phyloP scores from a whole-genome alignment of 2,888 invertebrate species.

The Ophion ellenae region DNA sequence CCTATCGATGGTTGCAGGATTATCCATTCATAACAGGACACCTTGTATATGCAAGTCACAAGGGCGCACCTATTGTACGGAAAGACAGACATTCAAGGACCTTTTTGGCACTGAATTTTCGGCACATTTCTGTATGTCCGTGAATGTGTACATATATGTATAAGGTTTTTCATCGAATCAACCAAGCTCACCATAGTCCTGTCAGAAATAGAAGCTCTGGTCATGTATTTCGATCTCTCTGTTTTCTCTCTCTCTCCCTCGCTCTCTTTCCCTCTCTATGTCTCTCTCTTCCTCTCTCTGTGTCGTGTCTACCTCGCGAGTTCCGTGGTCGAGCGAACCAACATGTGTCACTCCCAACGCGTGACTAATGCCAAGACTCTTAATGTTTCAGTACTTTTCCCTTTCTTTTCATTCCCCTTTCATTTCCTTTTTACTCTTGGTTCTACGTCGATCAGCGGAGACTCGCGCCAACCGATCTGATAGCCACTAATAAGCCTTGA shows the following conservation, averaged over 20 bases:
- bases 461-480: slow-evolving; percentile 34
- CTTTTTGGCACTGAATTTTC: neutral
- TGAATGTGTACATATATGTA: neutral
- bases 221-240: slow-evolving; percentile 25
- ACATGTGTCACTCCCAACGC: slow-evolving; percentile 54
- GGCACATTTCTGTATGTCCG: neutral
- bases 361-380: slow-evolving; percentile 56
- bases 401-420: neutral
- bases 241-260: slow-evolving; percentile 16
- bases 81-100: neutral
- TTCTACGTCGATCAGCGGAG: slow-evolving; percentile 25
- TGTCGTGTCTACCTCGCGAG: slow-evolving; percentile 16
- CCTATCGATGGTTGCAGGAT: no score
- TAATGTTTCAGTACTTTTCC: slow-evolving; percentile 28
- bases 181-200: slow-evolving; percentile 38
- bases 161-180: slow-evolving; percentile 55
- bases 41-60: neutral
- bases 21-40: no score
- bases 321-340: slow-evolving; percentile 48
- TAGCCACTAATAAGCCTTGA: slow-evolving; percentile 38
- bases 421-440: slow-evolving; percentile 9
- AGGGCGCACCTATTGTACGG: neutral
- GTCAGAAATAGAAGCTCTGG: slow-evolving; percentile 60
- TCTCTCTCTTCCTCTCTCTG: slow-evolving; percentile 9
- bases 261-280: slow-evolving; percentile 17